These are phyloP conservation scores for Acanthosepion esculentum DNA, from an alignment of 2,888 invertebrate genomes.

Conservation along the genomic window DNA sequence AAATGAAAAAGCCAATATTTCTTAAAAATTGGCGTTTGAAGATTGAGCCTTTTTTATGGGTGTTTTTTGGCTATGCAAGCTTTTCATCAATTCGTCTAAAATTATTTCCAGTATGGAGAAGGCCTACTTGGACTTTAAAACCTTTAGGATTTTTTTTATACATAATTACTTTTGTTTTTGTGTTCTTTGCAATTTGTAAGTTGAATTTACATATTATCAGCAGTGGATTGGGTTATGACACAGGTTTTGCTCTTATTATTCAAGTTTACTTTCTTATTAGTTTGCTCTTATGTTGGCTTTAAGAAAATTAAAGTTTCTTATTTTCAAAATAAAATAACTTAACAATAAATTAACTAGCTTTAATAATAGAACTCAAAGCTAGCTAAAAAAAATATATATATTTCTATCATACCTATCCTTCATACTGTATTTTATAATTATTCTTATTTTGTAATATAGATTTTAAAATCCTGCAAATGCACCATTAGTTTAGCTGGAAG, in stretches of 20 bases:
- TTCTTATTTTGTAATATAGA: too few species aligned
- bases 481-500: too few species aligned
- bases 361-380: too few species aligned
- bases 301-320: background rate
- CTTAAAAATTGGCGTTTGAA: background rate
- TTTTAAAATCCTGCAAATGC: too few species aligned
- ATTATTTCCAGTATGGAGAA: background rate
- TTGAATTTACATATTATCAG: background rate
- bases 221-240: background rate
- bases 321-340: too few species aligned
- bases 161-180: background rate
- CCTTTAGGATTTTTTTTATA: background rate
- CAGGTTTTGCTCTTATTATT: background rate
- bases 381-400: too few species aligned
- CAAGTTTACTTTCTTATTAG: conserved; percentile 23
- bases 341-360: too few species aligned
- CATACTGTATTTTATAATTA: too few species aligned
- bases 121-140: background rate
- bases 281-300: background rate
- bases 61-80: background rate
- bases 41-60: background rate
- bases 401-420: too few species aligned
- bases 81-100: background rate
- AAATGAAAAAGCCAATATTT: background rate
- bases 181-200: background rate